Evolutionary conservation across 2,113 vertebrate genomes (phyloP).

Genomic region (Nanger granti): DNA sequence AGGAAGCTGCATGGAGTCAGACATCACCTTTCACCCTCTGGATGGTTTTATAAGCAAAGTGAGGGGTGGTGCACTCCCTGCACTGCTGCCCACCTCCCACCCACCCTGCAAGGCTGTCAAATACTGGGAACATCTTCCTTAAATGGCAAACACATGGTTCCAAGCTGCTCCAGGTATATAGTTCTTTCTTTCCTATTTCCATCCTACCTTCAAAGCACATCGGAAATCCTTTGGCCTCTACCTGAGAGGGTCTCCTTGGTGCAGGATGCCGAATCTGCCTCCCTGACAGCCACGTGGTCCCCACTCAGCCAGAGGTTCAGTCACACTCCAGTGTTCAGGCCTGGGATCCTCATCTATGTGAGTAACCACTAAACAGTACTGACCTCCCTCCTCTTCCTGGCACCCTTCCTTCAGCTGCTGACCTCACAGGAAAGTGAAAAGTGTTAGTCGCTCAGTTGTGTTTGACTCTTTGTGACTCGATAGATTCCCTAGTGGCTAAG

Average conservation of each 20-base stretch:
- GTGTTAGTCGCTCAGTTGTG: neutral
- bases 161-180: neutral
- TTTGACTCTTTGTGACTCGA: neutral
- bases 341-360: neutral
- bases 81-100: neutral
- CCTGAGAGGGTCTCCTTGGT: neutral
- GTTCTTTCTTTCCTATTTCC: neutral
- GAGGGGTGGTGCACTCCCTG: neutral
- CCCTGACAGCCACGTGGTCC: neutral
- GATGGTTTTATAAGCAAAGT: neutral
- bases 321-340: neutral
- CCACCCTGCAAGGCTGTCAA: neutral
- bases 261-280: neutral
- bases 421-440: neutral
- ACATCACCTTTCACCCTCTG: neutral
- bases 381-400: neutral
- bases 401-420: neutral
- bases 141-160: neutral
- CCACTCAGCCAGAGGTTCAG: neutral
- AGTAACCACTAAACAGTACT: neutral
- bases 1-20: neutral
- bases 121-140: neutral
- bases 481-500: neutral
- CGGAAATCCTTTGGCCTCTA: neutral
- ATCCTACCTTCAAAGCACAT: neutral